Evolutionary conservation across 2,797 vertebrate genomes (phyloP).

Genomic region (Hippopotamyrus pictus): DNA sequence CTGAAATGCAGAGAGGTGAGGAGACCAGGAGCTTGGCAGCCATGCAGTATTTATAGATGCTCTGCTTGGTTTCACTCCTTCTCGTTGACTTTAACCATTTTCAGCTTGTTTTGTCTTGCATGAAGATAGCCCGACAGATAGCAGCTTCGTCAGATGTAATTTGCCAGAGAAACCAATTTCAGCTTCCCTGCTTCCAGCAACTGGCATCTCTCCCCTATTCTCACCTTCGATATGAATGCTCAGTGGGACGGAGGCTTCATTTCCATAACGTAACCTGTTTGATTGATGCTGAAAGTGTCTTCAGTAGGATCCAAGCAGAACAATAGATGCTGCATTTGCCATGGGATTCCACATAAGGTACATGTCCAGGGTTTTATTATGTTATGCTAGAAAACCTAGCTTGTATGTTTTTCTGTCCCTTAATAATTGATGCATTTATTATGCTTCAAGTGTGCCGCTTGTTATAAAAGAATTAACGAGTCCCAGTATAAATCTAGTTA

Average conservation of each 20-base stretch:
- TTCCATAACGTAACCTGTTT: not conserved
- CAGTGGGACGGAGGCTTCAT: not conserved
- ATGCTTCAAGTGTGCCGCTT: not conserved
- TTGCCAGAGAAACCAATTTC: not conserved
- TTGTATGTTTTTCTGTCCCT: not conserved
- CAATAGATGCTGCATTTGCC: not conserved
- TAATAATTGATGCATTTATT: not conserved
- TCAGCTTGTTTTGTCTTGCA: not conserved
- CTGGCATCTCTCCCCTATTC: not conserved
- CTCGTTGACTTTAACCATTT: not conserved
- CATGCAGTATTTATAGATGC: not conserved
- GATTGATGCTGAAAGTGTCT: not conserved
- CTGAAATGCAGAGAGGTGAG: not conserved
- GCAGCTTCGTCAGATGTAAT: not conserved
- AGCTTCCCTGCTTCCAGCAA: not conserved
- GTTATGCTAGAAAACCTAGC: not conserved
- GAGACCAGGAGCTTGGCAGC: not conserved
- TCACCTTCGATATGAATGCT: not conserved
- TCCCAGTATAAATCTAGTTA: not conserved
- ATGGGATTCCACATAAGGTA: not conserved
- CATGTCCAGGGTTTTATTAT: not conserved
- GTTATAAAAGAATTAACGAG: not conserved
- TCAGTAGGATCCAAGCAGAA: not conserved
- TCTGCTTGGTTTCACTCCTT: not conserved
- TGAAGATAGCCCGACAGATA: not conserved